A percentile compares a stretch with the other conserved stretches of the same genome.
Evolutionary conservation across 1,140 invertebrate genomes (phyloP).

Genomic region (Akabosia matsudoensis): DNA sequence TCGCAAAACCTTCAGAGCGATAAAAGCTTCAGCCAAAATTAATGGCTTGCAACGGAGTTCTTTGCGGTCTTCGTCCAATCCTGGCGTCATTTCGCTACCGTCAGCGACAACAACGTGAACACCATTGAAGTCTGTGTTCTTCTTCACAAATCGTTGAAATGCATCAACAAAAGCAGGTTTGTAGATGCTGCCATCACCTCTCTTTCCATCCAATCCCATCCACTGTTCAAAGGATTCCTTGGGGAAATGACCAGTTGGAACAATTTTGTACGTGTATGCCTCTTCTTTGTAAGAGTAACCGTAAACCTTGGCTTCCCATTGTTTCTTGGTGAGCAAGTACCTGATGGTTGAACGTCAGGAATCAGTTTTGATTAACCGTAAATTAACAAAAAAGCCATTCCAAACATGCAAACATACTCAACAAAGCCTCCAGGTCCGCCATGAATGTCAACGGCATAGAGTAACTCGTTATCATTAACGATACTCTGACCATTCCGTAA

Average conservation of each 20-base stretch:
- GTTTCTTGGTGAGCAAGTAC: slow-evolving; percentile 84
- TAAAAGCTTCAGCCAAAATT: slow-evolving; percentile 36
- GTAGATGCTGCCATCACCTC: slow-evolving; percentile 85
- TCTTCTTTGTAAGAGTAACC: slow-evolving; percentile 84
- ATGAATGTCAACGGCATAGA: slow-evolving; percentile 97
- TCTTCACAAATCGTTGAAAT: slow-evolving; percentile 70
- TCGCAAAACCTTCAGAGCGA: slow-evolving; percentile 37
- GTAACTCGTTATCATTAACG: slow-evolving; percentile 55
- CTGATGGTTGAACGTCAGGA: slow-evolving; percentile 65
- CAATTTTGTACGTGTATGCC: slow-evolving; percentile 82
- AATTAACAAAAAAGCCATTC: neutral
- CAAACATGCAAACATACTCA: slow-evolving; percentile 31
- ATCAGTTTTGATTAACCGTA: neutral
- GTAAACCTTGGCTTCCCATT: slow-evolving; percentile 85
- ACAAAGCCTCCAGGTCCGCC: slow-evolving; percentile 93
- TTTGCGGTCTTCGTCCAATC: slow-evolving; percentile 40
- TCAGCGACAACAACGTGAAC: slow-evolving; percentile 98
- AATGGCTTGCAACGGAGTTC: slow-evolving; percentile 37
- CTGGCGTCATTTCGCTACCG: slow-evolving; percentile 56
- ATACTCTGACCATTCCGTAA: slow-evolving; percentile 44
- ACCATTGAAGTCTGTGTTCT: slow-evolving; percentile 71
- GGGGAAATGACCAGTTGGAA: slow-evolving; percentile 67
- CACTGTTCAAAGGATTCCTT: slow-evolving; percentile 86
- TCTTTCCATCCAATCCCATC: slow-evolving; percentile 61
- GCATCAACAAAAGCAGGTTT: slow-evolving; percentile 75